phyloP scores from a whole-genome alignment of 53 echinoderm and acorn worm species.

The Holothuria leucospilota region DNA sequence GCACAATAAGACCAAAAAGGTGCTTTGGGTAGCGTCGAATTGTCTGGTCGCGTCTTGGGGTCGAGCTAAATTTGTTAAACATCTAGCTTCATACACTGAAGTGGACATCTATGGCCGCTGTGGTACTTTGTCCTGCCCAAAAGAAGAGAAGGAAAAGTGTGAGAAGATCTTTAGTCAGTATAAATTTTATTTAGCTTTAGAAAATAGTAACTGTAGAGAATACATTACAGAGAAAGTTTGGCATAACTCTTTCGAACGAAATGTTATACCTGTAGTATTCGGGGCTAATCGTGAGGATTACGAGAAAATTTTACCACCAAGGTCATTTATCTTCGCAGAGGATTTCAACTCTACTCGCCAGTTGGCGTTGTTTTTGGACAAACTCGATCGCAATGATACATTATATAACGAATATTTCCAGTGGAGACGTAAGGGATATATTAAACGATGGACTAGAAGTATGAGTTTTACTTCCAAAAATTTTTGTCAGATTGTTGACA shows the following conservation, averaged over 20 bases:
- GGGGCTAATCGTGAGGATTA: slow-evolving; percentile 71
- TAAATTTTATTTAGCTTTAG: slow-evolving; percentile 81
- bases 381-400: slow-evolving; percentile 12
- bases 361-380: slow-evolving; percentile 12
- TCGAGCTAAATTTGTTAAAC: slow-evolving; percentile 2
- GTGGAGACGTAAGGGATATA: slow-evolving; percentile 11
- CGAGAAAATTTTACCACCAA: slow-evolving; percentile 74
- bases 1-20: slow-evolving; percentile 18
- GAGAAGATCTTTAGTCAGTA: slow-evolving; percentile 46
- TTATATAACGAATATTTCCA: slow-evolving; percentile 23
- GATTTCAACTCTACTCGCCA: slow-evolving; percentile 60
- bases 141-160: not conserved
- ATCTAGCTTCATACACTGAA: slow-evolving; percentile 24
- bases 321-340: slow-evolving; percentile 80
- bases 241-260: slow-evolving; percentile 63
- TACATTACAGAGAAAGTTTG: slow-evolving; percentile 92
- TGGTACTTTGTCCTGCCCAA: slow-evolving; percentile 67
- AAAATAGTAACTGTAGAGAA: slow-evolving; percentile 84
- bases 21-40: slow-evolving; percentile 39
- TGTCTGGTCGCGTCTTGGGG: slow-evolving; percentile 4
- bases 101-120: slow-evolving; percentile 72
- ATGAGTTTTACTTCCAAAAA: not conserved
- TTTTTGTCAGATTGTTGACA: slow-evolving; percentile 16
- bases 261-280: slow-evolving; percentile 77
- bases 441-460: slow-evolving; percentile 15